Conservation (phyloP, 2,797 vertebrate genomes). For the Falco columbarius region DNA sequence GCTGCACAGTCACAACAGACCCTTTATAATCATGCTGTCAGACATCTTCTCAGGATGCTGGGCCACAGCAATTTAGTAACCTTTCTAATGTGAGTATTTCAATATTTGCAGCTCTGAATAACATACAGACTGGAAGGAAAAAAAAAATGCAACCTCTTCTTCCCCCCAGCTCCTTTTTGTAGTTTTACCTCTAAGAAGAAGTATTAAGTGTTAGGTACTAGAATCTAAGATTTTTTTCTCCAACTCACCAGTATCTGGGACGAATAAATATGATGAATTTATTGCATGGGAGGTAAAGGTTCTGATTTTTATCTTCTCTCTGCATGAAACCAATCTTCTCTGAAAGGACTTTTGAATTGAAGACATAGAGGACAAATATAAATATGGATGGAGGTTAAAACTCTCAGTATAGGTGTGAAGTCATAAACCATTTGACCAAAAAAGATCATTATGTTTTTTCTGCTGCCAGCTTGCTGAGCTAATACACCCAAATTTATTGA, state of each 20-base stretch:
- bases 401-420: constrained; percentile 72
- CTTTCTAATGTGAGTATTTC: constrained; percentile 34
- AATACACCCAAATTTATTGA: constrained; percentile 27
- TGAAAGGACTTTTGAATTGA: constrained; percentile 80
- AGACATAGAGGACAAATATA: constrained; percentile 81
- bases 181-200: background rate
- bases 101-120: constrained; percentile 7
- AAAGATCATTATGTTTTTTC: constrained; percentile 74
- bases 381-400: constrained; percentile 80
- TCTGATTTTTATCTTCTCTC: constrained; percentile 77
- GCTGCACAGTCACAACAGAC: background rate
- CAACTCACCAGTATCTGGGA: background rate
- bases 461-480: constrained; percentile 69
- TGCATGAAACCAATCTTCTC: constrained; percentile 81
- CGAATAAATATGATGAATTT: constrained; percentile 66
- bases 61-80: constrained; percentile 6
- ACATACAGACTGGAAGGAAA: background rate
- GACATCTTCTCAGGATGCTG: background rate
- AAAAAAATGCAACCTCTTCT: background rate
- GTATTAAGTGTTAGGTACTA: background rate
- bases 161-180: background rate
- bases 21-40: constrained; percentile 5
- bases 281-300: constrained; percentile 70
- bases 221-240: background rate
- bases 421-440: constrained; percentile 75